phyloP scores from a whole-genome alignment of 2,113 vertebrate species.

The Cyprinodon tularosa region DNA sequence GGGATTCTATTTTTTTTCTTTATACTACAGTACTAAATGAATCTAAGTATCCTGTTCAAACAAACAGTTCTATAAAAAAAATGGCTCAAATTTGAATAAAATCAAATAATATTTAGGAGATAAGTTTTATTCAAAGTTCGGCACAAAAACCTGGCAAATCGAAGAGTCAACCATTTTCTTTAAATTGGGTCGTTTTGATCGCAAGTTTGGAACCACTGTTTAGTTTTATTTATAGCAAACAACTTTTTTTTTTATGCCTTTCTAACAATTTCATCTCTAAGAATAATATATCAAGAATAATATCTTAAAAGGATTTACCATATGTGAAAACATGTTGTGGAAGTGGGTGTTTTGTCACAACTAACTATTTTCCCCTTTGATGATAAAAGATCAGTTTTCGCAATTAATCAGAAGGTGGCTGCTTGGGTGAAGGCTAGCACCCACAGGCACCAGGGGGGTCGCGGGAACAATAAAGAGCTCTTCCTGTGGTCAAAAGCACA shows the following conservation, averaged over 20 bases:
- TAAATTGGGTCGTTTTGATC: neutral
- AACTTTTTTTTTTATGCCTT: neutral
- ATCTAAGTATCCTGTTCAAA: too few relatives aligned
- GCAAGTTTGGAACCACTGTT: neutral
- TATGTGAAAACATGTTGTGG: neutral
- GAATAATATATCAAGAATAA: neutral
- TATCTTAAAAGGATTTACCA: neutral
- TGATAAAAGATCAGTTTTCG: slow-evolving; percentile 11
- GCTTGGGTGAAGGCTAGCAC: slow-evolving; percentile 20
- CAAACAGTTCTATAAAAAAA: too few relatives aligned
- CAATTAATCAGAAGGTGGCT: slow-evolving; percentile 15
- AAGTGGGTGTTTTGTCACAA: neutral
- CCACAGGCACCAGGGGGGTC: slow-evolving; percentile 25
- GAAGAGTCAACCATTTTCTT: too few relatives aligned
- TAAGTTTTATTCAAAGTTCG: too few relatives aligned
- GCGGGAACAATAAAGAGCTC: slow-evolving; percentile 51
- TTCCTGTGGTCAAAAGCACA: slow-evolving; percentile 49
- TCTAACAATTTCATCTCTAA: neutral
- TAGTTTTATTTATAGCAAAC: neutral
- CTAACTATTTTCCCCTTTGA: neutral
- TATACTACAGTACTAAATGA: too few relatives aligned
- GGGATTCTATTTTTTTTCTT: too few relatives aligned
- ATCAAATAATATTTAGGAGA: too few relatives aligned
- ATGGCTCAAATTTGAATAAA: too few relatives aligned
- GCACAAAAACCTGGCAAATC: too few relatives aligned